Evolutionary conservation across 2,113 vertebrate species (phyloP), one percentile per base, ranked within the genome.

Genomic region (Solea senegalensis): DNA sequence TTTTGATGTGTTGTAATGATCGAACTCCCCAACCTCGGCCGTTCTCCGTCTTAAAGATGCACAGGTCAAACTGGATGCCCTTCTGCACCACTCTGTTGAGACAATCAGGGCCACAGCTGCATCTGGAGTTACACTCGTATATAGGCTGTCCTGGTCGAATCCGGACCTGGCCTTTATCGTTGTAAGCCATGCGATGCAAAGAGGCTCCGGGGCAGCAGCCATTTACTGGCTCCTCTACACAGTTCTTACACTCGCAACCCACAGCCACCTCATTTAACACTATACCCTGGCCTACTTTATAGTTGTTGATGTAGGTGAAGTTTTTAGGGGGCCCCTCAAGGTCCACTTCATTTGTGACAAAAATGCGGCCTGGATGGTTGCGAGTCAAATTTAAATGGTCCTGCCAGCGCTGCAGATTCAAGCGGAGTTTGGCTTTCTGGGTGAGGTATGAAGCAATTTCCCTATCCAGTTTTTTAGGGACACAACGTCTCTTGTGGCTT

Each of bases 21-120:
- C 95, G 94, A 10, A 97, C 96, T 0, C 96, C 97, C 97, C 96
- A 98, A 8, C 96, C 97, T 0, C 96, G 94, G 1, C 95, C 95
- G 3, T 98, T 92, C 59, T 90, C 81, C 0, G 96, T 98, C 79
- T 94, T 95, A 84, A 97, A 98, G 90, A 98, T 97, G 89, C 95
- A 96, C 70, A 98, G 90, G 83, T 97, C 91, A 2, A 96, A 95
- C 89, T 94, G 93, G 75, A 97, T 97, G 14, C 96, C 95, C 10
- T 91, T 95, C 90, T 98, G 96, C 60, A 97, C 96, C 57, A 98
- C 94, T 0, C 96, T 94, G 87, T 98, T 98, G 9, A 93, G 91
- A 76, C 97, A 98, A 9, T 95, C 95, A 1, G 80, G 57, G 8
- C 94, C 90, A 11, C 97, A 98, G 84, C 67, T 83, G 88, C 96